Conservation (phyloP, 2,113 vertebrate species). For the Jaculus jaculus region DNA sequence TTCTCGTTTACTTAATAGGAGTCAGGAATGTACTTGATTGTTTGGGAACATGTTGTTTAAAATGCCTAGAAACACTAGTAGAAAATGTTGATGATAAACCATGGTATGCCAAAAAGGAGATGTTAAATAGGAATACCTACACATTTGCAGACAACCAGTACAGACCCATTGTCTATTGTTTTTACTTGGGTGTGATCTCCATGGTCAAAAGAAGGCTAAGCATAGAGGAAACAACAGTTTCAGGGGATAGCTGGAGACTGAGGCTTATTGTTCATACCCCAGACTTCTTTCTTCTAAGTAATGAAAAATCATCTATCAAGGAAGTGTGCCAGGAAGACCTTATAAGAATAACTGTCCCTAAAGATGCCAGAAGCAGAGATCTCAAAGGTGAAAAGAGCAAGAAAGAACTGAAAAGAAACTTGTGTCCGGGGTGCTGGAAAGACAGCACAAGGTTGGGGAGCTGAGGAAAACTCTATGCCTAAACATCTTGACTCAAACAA, state of each 20-base stretch:
- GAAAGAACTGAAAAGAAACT: not conserved
- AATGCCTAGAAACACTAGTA: constrained; percentile 34
- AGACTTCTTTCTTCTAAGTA: not conserved
- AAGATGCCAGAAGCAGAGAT: not conserved
- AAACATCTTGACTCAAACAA: constrained; percentile 2
- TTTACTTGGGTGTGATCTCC: not conserved
- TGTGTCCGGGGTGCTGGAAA: not conserved
- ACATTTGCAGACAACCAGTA: not conserved
- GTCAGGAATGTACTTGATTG: not conserved
- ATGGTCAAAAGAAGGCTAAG: not conserved
- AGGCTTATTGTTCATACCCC: not conserved
- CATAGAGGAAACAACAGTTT: not conserved
- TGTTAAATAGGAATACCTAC: not conserved
- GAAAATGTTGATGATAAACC: not conserved
- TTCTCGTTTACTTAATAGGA: not conserved
- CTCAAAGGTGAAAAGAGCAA: not conserved
- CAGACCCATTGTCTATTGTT: not conserved
- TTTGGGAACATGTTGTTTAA: not conserved
- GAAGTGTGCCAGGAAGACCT: not conserved
- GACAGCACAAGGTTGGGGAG: not conserved
- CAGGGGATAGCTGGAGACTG: not conserved
- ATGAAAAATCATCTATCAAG: not conserved
- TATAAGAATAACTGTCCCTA: fast-evolving
- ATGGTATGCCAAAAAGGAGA: not conserved
- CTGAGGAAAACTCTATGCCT: not conserved